These are phyloP conservation scores for Willowsia nigromaculata DNA, from an alignment of 2,888 invertebrate species.

Conservation along the genomic window DNA sequence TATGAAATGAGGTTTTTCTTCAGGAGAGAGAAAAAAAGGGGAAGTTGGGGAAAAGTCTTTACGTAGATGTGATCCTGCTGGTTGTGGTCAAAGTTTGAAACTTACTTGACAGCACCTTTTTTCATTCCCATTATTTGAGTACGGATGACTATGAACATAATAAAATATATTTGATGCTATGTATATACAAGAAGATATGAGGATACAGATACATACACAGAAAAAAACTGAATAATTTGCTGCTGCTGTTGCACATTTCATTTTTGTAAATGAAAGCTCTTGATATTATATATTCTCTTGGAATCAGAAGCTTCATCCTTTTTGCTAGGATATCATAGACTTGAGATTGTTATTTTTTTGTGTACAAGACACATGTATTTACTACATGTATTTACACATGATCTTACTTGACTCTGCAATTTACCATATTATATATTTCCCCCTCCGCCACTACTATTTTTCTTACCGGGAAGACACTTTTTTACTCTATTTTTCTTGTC, in stretches of 20 bases:
- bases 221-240: background rate
- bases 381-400: no score
- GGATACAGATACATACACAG: no score
- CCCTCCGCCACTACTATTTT: background rate
- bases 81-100: slow-evolving; percentile 71
- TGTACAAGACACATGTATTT: background rate
- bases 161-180: no score
- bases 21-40: background rate
- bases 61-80: slow-evolving; percentile 63
- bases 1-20: slow-evolving; percentile 58
- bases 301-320: background rate
- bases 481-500: background rate
- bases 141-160: background rate
- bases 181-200: background rate
- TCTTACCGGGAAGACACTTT: background rate
- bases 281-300: background rate
- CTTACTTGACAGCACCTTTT: slow-evolving; percentile 51
- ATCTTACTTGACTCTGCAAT: background rate
- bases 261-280: background rate
- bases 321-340: no score
- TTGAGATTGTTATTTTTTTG: background rate
- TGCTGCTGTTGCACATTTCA: slow-evolving; percentile 25
- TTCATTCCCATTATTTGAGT: slow-evolving; percentile 35
- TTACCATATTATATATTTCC: background rate
- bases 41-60: slow-evolving; percentile 18